Percentiles rank a stretch among this genome's conserved stretches.
Conservation (phyloP, 2,888 invertebrate genomes). For the Rhorus exstirpatorius region DNA sequence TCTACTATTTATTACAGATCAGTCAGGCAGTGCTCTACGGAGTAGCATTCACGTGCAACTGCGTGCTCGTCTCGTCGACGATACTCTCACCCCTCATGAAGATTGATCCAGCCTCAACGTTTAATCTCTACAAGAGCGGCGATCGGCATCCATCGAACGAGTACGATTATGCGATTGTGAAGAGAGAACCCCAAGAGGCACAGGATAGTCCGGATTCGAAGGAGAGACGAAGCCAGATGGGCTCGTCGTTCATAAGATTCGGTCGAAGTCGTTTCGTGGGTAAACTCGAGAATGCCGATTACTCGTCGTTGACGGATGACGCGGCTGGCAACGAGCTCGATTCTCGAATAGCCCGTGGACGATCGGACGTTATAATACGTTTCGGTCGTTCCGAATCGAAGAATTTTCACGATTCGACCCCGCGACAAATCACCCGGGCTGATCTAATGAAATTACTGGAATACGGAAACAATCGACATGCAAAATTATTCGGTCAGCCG, state of each 20-base stretch:
- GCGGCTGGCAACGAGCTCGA: slow-evolving; percentile 62
- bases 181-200: slow-evolving; percentile 66
- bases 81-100: slow-evolving; percentile 74
- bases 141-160: slow-evolving; percentile 68
- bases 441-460: slow-evolving; percentile 39
- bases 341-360: slow-evolving; percentile 73
- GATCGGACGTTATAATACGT: slow-evolving; percentile 82
- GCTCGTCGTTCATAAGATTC: slow-evolving; percentile 80
- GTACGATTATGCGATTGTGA: slow-evolving; percentile 79
- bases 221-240: slow-evolving; percentile 80
- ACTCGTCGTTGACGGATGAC: slow-evolving; percentile 39
- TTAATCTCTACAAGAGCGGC: slow-evolving; percentile 67
- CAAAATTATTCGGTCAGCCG: slow-evolving; percentile 8
- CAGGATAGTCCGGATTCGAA: slow-evolving; percentile 78
- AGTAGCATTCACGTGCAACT: slow-evolving; percentile 75
- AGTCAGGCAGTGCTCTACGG: slow-evolving; percentile 75
- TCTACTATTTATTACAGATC: slow-evolving; percentile 73
- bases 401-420: slow-evolving; percentile 3
- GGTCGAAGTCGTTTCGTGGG: slow-evolving; percentile 63
- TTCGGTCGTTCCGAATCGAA: slow-evolving; percentile 81
- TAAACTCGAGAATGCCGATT: slow-evolving; percentile 65
- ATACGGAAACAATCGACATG: slow-evolving; percentile 25
- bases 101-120: slow-evolving; percentile 70
- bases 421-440: slow-evolving; percentile 50
- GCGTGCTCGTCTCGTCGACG: slow-evolving; percentile 74